These are phyloP conservation scores for Varecia variegata DNA, from an alignment of 2,797 vertebrate genomes.

Conservation along the genomic window DNA sequence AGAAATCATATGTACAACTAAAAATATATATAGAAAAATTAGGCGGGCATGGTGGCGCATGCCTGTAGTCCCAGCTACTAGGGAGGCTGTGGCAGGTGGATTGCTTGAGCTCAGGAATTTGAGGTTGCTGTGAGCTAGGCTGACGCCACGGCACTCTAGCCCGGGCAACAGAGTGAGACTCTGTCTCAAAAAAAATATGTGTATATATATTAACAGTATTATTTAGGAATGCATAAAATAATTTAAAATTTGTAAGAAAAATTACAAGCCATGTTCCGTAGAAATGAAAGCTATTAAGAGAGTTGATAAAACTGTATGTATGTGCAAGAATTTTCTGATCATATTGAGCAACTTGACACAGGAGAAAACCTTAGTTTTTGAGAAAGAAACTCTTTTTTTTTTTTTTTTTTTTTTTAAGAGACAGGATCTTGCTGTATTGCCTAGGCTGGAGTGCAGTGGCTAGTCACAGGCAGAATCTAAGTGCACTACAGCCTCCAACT, in stretches of 20 bases:
- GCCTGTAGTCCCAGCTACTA: too few relatives aligned
- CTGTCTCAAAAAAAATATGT: too few relatives aligned
- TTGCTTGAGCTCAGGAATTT: too few relatives aligned
- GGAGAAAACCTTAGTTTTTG: conserved; percentile 27
- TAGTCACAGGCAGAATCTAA: background rate
- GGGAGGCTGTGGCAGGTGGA: too few relatives aligned
- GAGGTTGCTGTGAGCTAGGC: too few relatives aligned
- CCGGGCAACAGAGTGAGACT: too few relatives aligned
- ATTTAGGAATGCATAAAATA: too few relatives aligned
- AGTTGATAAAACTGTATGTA: background rate
- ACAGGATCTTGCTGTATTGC: background rate
- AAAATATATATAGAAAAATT: too few relatives aligned
- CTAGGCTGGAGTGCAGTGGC: background rate
- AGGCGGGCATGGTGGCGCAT: too few relatives aligned
- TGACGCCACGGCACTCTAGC: too few relatives aligned
- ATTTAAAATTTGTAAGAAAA: conserved; percentile 46
- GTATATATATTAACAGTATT: too few relatives aligned
- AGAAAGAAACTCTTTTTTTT: background rate
- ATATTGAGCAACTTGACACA: background rate
- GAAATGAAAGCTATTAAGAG: conserved; percentile 4
- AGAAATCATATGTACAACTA: too few relatives aligned
- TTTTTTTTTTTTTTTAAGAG: background rate
- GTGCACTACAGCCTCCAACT: background rate
- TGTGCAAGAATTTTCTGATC: background rate
- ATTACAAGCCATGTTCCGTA: background rate